Percentiles rank a stretch among this genome's conserved stretches.
Evolutionary conservation across 2,888 invertebrate genomes (phyloP).

Genomic region (Perizoma affinitatum): DNA sequence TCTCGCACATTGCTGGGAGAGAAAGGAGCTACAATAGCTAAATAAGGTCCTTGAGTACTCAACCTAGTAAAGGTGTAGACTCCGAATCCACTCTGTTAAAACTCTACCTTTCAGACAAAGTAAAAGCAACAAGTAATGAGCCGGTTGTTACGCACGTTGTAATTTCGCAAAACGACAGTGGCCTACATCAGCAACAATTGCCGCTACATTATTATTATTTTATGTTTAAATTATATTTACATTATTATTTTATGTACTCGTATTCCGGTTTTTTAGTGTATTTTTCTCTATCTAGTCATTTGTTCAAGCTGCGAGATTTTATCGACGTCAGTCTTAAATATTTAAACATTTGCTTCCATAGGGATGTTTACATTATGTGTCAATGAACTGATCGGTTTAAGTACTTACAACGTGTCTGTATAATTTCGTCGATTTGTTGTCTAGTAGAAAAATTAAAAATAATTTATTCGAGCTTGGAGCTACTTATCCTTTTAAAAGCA

Average conservation of each 20-base stretch:
- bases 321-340: neutral
- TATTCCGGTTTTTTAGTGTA: too few relatives aligned
- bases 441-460: too few relatives aligned
- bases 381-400: constrained; percentile 12
- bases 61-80: neutral
- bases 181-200: constrained; percentile 52
- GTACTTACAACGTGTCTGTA: too few relatives aligned
- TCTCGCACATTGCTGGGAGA: neutral
- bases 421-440: neutral
- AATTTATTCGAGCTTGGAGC: too few relatives aligned
- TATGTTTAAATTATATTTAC: constrained; percentile 30
- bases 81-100: constrained; percentile 5
- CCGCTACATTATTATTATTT: constrained; percentile 39
- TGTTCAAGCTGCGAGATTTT: constrained; percentile 8
- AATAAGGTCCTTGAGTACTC: neutral
- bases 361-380: constrained; percentile 3
- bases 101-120: constrained; percentile 37
- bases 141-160: constrained; percentile 42
- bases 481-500: too few relatives aligned
- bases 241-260: constrained; percentile 3
- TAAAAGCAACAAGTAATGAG: constrained; percentile 52
- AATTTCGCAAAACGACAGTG: constrained; percentile 54
- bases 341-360: neutral
- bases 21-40: neutral
- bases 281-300: neutral